Evolutionary conservation across 2,113 vertebrate species (phyloP).

Genomic region (Panurus biarmicus): DNA sequence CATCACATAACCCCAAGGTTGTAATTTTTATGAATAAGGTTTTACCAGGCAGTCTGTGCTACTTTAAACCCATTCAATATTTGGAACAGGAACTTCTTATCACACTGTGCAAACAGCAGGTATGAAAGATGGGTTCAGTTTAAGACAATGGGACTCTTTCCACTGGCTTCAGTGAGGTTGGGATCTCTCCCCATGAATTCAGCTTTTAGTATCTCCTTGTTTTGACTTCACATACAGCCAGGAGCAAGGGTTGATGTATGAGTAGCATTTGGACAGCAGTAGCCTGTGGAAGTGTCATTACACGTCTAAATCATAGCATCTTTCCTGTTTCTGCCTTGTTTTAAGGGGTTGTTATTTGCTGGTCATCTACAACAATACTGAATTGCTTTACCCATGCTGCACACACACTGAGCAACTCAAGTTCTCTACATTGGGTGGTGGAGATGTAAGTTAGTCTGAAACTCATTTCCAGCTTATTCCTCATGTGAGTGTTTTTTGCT

Average conservation of each 20-base stretch:
- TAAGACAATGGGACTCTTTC: not conserved
- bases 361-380: not conserved
- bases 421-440: not conserved
- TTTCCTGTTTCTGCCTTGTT: not conserved
- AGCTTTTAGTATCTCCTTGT: not conserved
- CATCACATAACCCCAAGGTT: not conserved
- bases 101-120: not conserved
- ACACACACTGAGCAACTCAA: not conserved
- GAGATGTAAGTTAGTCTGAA: not conserved
- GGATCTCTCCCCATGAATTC: not conserved
- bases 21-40: not conserved
- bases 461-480: not conserved
- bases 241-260: not conserved
- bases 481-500: accelerated
- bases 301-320: not conserved
- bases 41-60: not conserved
- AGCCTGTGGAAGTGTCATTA: not conserved
- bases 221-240: not conserved
- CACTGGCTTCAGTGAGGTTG: not conserved
- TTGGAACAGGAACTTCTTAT: not conserved
- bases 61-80: not conserved
- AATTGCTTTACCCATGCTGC: not conserved
- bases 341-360: not conserved
- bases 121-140: not conserved
- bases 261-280: not conserved